Conservation (phyloP, 2,113 vertebrate species). For the Tympanuchus pallidicinctus region DNA sequence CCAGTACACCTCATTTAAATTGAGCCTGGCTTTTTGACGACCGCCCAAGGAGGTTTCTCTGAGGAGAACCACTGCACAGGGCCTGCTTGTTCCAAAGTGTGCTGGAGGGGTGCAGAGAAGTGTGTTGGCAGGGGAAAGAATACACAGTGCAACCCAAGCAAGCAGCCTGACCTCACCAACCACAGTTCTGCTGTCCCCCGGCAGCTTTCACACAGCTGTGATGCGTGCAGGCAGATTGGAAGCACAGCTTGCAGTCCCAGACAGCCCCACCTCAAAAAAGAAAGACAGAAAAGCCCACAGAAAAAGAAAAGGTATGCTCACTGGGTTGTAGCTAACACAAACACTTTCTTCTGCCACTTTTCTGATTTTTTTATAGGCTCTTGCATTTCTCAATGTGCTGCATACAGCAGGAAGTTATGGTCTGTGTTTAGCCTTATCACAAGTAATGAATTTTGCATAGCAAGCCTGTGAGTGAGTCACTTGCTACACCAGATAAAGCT, state of each 20-base stretch:
- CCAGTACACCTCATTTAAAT: slow-evolving; percentile 9
- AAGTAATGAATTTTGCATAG: neutral
- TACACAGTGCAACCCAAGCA: slow-evolving; percentile 34
- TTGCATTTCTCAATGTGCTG: neutral
- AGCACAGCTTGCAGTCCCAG: neutral
- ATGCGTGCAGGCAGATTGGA: neutral
- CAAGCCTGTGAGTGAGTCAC: neutral
- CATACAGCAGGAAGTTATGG: neutral
- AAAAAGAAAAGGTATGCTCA: neutral
- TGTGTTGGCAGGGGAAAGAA: neutral
- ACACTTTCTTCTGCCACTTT: neutral
- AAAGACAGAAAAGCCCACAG: neutral
- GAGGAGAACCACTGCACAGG: slow-evolving; percentile 24
- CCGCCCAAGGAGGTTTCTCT: slow-evolving; percentile 16
- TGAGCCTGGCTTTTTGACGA: slow-evolving; percentile 13
- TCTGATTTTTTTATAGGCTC: neutral
- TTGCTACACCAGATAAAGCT: neutral
- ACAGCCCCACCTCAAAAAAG: neutral
- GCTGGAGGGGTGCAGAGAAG: neutral
- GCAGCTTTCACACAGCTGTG: neutral
- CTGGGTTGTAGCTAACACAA: neutral
- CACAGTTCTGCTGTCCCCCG: slow-evolving; percentile 20
- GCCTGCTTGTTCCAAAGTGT: slow-evolving; percentile 28
- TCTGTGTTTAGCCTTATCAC: neutral
- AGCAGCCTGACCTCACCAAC: slow-evolving; percentile 24